Evolutionary conservation across 37 sponge, comb jelly and placozoan species (phyloP).

Genomic region (Corticium candelabrum): DNA sequence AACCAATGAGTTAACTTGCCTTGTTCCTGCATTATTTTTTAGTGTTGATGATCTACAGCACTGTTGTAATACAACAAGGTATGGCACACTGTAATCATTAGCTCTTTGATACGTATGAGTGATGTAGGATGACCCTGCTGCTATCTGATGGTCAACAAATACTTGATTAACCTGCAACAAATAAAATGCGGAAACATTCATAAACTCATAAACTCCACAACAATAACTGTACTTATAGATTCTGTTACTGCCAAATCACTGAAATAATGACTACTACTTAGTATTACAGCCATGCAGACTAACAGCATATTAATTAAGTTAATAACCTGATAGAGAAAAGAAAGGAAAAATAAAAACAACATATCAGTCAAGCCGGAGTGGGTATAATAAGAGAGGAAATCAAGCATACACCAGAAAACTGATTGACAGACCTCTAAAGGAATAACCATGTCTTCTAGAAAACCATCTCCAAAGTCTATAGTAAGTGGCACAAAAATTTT

Average conservation of each 20-base stretch:
- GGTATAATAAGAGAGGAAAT: no score
- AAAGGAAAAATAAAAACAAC: no score
- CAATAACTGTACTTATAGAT: neutral
- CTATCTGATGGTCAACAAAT: no score
- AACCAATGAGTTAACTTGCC: constrained; percentile 40
- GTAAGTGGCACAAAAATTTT: neutral
- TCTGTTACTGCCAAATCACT: no score
- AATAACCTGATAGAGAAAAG: no score
- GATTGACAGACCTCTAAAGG: no score
- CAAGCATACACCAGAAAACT: no score
- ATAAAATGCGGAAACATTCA: neutral
- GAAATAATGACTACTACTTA: no score
- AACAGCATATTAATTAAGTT: no score
- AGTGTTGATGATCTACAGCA: constrained; percentile 58
- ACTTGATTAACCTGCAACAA: neutral
- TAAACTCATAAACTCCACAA: neutral
- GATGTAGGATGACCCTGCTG: no score
- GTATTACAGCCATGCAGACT: no score
- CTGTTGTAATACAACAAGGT: constrained; percentile 53
- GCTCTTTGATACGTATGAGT: constrained; percentile 38
- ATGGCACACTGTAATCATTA: constrained; percentile 41
- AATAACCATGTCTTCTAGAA: neutral
- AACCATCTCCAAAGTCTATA: constrained; percentile 20
- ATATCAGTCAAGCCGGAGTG: no score
- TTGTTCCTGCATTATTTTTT: constrained; percentile 47